Evolutionary conservation across 2,888 invertebrate species (phyloP).

Genomic region (Mycalesis mineus): DNA sequence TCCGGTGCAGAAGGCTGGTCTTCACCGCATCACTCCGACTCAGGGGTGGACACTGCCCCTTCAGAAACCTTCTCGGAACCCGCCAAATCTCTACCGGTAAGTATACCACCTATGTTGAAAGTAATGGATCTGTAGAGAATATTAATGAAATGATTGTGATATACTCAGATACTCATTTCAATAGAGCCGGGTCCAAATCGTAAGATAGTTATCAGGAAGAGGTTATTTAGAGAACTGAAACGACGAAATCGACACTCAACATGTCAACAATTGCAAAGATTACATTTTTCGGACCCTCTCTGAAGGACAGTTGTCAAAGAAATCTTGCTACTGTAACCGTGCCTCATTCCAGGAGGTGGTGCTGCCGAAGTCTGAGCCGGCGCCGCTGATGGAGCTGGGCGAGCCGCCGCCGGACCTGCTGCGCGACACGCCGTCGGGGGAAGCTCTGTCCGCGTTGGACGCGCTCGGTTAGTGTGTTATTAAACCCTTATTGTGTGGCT

Average conservation of each 20-base stretch:
- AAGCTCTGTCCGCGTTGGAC: slow-evolving; percentile 56
- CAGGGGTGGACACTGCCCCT: slow-evolving; percentile 49
- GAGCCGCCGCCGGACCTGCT: slow-evolving; percentile 56
- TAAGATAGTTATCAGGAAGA: too few species aligned
- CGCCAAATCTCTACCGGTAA: slow-evolving; percentile 18
- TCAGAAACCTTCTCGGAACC: slow-evolving; percentile 38
- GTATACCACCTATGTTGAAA: too few species aligned
- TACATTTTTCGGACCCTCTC: too few species aligned
- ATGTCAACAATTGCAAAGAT: too few species aligned
- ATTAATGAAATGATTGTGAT: too few species aligned
- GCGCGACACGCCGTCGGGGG: slow-evolving; percentile 56
- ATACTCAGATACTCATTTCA: too few species aligned
- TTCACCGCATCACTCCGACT: slow-evolving; percentile 42
- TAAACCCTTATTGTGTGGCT: too few species aligned
- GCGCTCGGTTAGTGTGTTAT: slow-evolving; percentile 50
- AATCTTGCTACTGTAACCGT: neutral
- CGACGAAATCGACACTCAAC: too few species aligned
- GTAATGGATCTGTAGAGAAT: too few species aligned
- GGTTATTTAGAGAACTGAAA: too few species aligned
- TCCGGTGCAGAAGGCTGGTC: slow-evolving; percentile 71
- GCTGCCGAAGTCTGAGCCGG: slow-evolving; percentile 58
- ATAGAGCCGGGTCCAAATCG: too few species aligned
- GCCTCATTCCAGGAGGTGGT: slow-evolving; percentile 50
- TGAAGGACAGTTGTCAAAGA: too few species aligned
- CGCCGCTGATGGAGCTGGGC: slow-evolving; percentile 57